phyloP scores from a whole-genome alignment of 2,113 vertebrate genomes.

The Dendropsophus ebraccatus region DNA sequence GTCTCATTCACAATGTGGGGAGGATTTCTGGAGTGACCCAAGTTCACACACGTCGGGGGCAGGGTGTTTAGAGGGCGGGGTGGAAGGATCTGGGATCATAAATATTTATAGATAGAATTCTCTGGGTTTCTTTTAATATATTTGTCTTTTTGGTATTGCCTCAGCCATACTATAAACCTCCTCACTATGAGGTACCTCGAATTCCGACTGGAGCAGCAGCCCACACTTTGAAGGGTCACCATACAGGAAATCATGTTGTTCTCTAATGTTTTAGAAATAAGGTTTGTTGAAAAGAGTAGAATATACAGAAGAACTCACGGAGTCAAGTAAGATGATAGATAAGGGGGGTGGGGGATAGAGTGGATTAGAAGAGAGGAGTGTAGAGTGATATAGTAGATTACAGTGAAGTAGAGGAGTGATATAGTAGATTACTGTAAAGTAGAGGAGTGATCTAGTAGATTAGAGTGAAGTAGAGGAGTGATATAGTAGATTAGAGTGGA shows the following conservation, averaged over 20 bases:
- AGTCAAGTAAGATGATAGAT: too few relatives aligned
- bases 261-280: not conserved
- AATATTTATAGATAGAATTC: not conserved
- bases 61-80: not conserved
- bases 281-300: not conserved
- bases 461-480: too few relatives aligned
- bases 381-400: too few relatives aligned
- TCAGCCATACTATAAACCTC: not conserved
- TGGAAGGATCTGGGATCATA: not conserved
- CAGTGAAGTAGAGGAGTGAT: not conserved
- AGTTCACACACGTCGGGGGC: not conserved
- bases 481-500: too few relatives aligned
- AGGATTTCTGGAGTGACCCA: not conserved
- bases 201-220: not conserved
- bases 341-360: not conserved
- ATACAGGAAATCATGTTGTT: not conserved
- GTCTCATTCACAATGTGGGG: slow-evolving; percentile 34
- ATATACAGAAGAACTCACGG: not conserved
- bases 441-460: too few relatives aligned
- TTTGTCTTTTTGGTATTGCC: slow-evolving; percentile 24
- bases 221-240: not conserved
- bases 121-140: not conserved
- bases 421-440: too few relatives aligned
- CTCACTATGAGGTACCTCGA: slow-evolving; percentile 4
- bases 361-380: not conserved